These are phyloP conservation scores for Selenia dentaria DNA, from an alignment of 2,888 invertebrate genomes.

Conservation along the genomic window DNA sequence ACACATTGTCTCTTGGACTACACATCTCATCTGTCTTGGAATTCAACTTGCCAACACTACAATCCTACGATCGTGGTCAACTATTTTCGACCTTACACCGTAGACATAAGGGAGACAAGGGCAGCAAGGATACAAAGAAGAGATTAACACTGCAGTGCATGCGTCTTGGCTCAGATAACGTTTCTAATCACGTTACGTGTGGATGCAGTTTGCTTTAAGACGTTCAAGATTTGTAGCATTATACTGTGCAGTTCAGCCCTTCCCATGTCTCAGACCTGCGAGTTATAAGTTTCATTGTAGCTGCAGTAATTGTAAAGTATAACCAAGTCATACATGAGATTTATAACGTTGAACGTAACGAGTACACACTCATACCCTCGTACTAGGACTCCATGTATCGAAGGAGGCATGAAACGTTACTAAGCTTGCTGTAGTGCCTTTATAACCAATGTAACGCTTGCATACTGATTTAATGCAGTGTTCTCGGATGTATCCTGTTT, in stretches of 20 bases:
- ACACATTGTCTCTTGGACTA: constrained; percentile 21
- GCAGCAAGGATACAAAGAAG: not conserved
- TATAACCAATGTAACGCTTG: too few relatives aligned
- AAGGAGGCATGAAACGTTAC: too few relatives aligned
- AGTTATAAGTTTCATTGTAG: too few relatives aligned
- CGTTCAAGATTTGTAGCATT: constrained; percentile 20
- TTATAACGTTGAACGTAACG: too few relatives aligned
- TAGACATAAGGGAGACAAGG: constrained; percentile 2
- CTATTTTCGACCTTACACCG: constrained; percentile 17
- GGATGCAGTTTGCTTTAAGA: constrained; percentile 28
- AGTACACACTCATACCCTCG: too few relatives aligned
- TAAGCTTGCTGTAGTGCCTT: too few relatives aligned
- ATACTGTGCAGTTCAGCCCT: constrained; percentile 10
- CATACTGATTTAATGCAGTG: too few relatives aligned
- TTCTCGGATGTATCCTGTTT: too few relatives aligned
- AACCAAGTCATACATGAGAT: too few relatives aligned
- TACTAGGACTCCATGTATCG: too few relatives aligned
- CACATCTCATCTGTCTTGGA: constrained; percentile 18
- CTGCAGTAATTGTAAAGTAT: too few relatives aligned
- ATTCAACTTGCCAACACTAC: constrained; percentile 8
- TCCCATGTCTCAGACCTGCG: constrained; percentile 6
- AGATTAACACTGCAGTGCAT: constrained; percentile 20
- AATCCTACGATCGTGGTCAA: not conserved
- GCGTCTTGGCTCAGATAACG: constrained; percentile 24
- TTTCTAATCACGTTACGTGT: constrained; percentile 31